These are phyloP conservation scores for Anticlea derivata DNA, from an alignment of 2,888 invertebrate genomes.

Conservation along the genomic window DNA sequence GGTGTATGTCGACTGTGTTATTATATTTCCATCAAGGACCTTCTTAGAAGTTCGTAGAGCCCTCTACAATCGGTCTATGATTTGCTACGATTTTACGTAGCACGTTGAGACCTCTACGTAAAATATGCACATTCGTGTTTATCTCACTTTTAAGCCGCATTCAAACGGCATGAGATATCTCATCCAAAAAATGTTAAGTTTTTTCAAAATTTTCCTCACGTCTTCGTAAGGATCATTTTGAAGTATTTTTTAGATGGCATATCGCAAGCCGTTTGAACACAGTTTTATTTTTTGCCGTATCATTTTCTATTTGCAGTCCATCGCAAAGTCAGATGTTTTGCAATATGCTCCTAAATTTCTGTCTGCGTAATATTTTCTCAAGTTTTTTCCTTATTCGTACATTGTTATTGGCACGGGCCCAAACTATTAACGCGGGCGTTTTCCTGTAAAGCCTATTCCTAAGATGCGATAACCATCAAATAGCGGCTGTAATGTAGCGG, in stretches of 20 bases:
- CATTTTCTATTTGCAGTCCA: slow-evolving; percentile 4
- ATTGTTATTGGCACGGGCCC: slow-evolving; percentile 17
- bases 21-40: no score
- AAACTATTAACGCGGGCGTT: slow-evolving; percentile 15
- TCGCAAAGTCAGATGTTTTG: slow-evolving; percentile 12
- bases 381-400: slow-evolving; percentile 23
- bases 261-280: no score
- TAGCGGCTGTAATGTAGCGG: not conserved
- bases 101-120: not conserved
- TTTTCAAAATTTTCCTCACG: no score
- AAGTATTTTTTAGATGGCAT: no score
- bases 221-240: no score
- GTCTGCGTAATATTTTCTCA: slow-evolving; percentile 10
- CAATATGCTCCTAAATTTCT: slow-evolving; percentile 18
- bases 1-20: no score
- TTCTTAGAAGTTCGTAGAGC: no score
- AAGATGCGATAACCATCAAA: not conserved
- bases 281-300: not conserved
- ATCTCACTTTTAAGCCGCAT: no score
- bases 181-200: no score
- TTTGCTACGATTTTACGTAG: not conserved
- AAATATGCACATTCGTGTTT: not conserved
- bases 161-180: no score
- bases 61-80: no score
- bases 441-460: slow-evolving; percentile 7